Evolutionary conservation across 2,797 vertebrate species (phyloP), one percentile per base, ranked within the genome.

Genomic region (Alauda arvensis): DNA sequence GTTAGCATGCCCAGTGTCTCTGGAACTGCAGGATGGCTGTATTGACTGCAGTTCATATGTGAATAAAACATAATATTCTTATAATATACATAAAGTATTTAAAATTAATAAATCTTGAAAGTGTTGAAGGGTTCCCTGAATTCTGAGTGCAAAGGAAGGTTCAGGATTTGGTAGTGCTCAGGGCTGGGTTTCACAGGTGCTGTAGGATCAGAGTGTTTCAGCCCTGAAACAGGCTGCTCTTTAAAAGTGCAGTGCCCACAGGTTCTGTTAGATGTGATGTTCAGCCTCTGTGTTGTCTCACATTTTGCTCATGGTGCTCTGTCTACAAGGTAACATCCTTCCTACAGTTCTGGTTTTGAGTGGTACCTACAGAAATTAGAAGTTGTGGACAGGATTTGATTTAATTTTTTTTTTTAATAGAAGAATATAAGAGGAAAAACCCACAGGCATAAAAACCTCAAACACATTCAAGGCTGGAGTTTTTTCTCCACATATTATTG

Each of bases 401-500:
- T 53, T 84, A 0, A 26, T n/a, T 59, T 37, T 37, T 17, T 33
- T 55, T 34, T 29, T 26, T 37, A 39, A 12, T 16, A 49, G 26
- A 57, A 72, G 49, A 18, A 3, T 51, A 2, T 4, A 14, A 42
- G 46, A 79, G 49, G 5, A 2, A 25, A 37, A 51, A 4, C 2
- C 10, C 28, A 5, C 5, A 39, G 74, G 18, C 23, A 31, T 45
- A 28, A 49, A 65, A 79, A n/a, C 24, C 52, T 78, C 14, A n/a
- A 78, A 57, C 17, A 34, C 34, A 42, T 52, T 43, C 4, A 17
- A 25, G 39, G 15, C 18, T 23, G 21, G 9, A 8, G 3, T 20
- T 70, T 63, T 56, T 75, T 12, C 19, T 67, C 6, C 12, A 10
- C 0, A 0, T 66, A 10, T 18, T 0, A 34, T n/a, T 18, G 10